Evolutionary conservation across 2,113 vertebrate genomes (phyloP).

Genomic region (Xiphophorus couchianus): DNA sequence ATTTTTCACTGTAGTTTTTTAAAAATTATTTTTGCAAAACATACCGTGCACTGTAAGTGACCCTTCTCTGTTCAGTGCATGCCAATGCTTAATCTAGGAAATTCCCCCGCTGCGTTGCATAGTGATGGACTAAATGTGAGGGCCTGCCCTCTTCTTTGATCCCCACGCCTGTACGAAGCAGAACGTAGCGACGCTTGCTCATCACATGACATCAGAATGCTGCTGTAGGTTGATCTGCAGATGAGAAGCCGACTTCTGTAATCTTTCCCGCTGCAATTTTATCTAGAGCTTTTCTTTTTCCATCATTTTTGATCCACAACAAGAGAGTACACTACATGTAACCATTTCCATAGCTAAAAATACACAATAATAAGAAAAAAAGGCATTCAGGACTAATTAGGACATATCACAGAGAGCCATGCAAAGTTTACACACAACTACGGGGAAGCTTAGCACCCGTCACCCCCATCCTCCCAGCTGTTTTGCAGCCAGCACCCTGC

Average conservation of each 20-base stretch:
- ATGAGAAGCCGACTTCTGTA: neutral
- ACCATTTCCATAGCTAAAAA: constrained; percentile 8
- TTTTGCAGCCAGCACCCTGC: constrained; percentile 21
- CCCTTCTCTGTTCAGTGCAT: constrained; percentile 14
- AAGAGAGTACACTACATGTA: neutral
- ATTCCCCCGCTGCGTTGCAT: constrained; percentile 33
- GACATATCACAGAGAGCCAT: neutral
- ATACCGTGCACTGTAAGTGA: constrained; percentile 15
- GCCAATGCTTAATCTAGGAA: constrained; percentile 50
- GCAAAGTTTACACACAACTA: constrained; percentile 40
- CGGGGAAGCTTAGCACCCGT: constrained; percentile 34
- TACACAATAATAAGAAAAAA: neutral
- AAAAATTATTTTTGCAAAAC: neutral
- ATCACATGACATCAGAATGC: constrained; percentile 13
- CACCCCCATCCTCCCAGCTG: constrained; percentile 23
- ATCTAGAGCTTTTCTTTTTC: neutral
- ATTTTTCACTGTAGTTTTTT: neutral
- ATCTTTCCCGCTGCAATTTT: neutral
- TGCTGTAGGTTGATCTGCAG: constrained; percentile 3
- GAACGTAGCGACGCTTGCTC: neutral
- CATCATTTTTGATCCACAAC: neutral
- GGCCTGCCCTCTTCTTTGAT: constrained; percentile 22
- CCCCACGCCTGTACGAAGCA: neutral
- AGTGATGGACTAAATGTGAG: constrained; percentile 8
- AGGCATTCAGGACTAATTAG: neutral